Evolutionary conservation across 1,140 invertebrate species (phyloP).

Genomic region (Panagrolaimus sp.): DNA sequence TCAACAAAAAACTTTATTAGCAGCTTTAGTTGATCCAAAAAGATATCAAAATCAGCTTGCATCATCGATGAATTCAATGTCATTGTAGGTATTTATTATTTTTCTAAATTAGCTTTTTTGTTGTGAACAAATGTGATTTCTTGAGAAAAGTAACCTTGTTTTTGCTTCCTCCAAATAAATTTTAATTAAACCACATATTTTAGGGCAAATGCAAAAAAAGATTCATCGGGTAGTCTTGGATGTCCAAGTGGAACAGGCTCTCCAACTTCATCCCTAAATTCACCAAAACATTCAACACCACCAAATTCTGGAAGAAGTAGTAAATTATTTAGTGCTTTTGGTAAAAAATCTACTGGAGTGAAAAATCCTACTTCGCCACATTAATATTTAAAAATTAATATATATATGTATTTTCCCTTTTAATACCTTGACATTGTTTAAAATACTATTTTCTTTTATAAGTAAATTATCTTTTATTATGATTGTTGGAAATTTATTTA

Average conservation of each 20-base stretch:
- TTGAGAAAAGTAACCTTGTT: no score
- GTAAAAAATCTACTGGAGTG: conserved; percentile 1
- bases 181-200: no score
- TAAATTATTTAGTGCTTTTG: conserved; percentile 1
- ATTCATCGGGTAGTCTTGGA: conserved; percentile 25
- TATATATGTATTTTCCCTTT: no score
- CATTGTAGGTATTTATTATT: conserved; percentile 33
- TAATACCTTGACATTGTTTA: no score
- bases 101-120: no score
- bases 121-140: no score
- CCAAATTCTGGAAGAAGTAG: neutral
- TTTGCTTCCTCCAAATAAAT: no score
- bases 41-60: conserved; percentile 47
- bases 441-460: no score
- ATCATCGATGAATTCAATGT: conserved; percentile 29
- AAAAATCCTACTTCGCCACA: neutral
- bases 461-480: no score
- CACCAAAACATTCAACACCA: conserved; percentile 1
- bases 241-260: conserved; percentile 23
- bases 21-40: conserved; percentile 56
- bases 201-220: conserved; percentile 26
- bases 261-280: neutral
- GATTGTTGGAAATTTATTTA: no score
- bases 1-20: conserved; percentile 52
- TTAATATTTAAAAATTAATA: neutral